Conservation (phyloP, 2,888 invertebrate genomes). For the Cantharis flavilabris region DNA sequence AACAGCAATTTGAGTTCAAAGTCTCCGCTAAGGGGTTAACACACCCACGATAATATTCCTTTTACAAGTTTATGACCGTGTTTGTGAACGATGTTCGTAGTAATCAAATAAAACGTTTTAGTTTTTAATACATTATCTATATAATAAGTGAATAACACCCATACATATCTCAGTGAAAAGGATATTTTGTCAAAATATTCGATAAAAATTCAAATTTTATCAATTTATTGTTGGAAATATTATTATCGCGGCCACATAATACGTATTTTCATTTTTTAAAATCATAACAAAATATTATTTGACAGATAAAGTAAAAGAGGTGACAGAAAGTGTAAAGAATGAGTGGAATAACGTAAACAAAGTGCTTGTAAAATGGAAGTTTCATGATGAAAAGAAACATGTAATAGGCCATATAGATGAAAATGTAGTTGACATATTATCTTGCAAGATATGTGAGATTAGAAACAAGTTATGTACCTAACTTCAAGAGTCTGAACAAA, state of each 20-base stretch:
- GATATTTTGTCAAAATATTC: not conserved
- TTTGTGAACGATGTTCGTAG: not conserved
- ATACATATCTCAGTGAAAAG: not conserved
- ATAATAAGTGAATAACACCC: not conserved
- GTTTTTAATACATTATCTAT: not conserved
- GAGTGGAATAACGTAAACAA: not conserved
- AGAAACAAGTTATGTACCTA: not conserved
- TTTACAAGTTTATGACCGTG: constrained; percentile 12
- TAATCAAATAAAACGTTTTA: constrained; percentile 3
- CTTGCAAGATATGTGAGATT: not conserved
- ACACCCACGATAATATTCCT: constrained; percentile 11
- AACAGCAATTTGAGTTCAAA: constrained; percentile 16
- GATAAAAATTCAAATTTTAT: not conserved
- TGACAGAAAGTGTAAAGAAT: not conserved
- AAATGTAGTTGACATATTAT: not conserved
- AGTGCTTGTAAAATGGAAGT: not conserved
- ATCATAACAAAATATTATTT: not conserved
- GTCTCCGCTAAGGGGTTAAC: constrained; percentile 13
- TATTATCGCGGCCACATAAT: not conserved
- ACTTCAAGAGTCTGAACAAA: not conserved
- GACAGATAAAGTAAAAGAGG: not conserved
- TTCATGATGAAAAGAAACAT: not conserved
- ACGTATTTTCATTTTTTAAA: not conserved
- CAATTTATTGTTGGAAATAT: not conserved
- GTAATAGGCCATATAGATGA: not conserved